phyloP scores from a whole-genome alignment of 2,113 vertebrate species.

The Saccopteryx leptura region DNA sequence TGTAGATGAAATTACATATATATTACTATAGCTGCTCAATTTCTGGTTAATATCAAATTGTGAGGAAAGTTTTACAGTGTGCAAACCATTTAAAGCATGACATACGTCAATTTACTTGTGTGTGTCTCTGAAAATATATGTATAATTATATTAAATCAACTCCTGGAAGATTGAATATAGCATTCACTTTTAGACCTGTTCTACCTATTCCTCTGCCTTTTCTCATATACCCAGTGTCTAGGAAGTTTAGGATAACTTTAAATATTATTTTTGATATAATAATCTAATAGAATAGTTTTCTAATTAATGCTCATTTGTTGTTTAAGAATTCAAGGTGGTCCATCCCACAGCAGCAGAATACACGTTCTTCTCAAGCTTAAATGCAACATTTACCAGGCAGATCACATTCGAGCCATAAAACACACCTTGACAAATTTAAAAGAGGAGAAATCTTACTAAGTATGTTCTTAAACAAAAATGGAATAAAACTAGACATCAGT shows the following conservation, averaged over 20 bases:
- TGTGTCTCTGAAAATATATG: slow-evolving; percentile 43
- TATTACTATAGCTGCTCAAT: neutral
- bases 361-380: neutral
- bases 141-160: neutral
- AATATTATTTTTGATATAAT: slow-evolving; percentile 13
- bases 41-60: slow-evolving; percentile 56
- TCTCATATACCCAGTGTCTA: neutral
- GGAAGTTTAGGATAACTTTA: slow-evolving; percentile 20
- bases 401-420: neutral
- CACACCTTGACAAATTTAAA: slow-evolving; percentile 21
- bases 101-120: neutral
- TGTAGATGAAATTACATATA: neutral
- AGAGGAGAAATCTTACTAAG: neutral
- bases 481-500: slow-evolving; percentile 44
- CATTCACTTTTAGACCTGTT: neutral
- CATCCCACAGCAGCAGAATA: neutral
- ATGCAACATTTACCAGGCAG: neutral
- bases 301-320: slow-evolving; percentile 22
- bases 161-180: neutral
- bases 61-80: neutral
- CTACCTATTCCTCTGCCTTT: neutral
- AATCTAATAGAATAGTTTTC: neutral
- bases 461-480: neutral
- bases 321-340: slow-evolving; percentile 49
- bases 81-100: slow-evolving; percentile 6